Conservation (phyloP, 2,113 vertebrate genomes). For the Charina bottae region DNA sequence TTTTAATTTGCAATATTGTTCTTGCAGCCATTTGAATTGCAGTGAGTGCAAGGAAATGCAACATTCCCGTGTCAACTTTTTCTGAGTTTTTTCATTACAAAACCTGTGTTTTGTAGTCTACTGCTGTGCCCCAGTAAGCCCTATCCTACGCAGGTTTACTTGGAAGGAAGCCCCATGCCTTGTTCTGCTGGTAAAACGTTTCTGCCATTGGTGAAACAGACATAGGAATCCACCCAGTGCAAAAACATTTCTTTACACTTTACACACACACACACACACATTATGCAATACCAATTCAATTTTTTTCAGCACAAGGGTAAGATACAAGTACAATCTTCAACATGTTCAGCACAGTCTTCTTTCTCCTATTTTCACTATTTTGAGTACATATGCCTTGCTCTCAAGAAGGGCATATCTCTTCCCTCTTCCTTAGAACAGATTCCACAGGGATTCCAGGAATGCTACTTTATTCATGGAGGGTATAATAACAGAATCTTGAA, state of each 20-base stretch:
- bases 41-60: conserved; percentile 18
- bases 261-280: not conserved
- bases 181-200: not conserved
- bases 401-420: not conserved
- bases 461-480: not conserved
- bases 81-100: not conserved
- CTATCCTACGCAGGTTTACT: not conserved
- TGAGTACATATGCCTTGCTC: not conserved
- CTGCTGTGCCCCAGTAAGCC: not conserved
- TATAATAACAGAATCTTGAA: not conserved
- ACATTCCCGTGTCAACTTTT: not conserved
- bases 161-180: not conserved
- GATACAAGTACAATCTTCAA: not conserved
- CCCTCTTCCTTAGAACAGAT: not conserved
- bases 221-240: not conserved
- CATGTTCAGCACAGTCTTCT: not conserved
- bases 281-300: not conserved
- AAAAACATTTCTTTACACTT: not conserved
- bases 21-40: conserved; percentile 24
- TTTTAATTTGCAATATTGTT: conserved; percentile 30
- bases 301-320: not conserved
- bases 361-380: not conserved
- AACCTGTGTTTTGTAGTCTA: not conserved
- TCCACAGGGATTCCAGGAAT: not conserved
- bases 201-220: not conserved